These are phyloP conservation scores for Conus canariensis DNA, from an alignment of 2,888 invertebrate genomes.

Conservation along the genomic window DNA sequence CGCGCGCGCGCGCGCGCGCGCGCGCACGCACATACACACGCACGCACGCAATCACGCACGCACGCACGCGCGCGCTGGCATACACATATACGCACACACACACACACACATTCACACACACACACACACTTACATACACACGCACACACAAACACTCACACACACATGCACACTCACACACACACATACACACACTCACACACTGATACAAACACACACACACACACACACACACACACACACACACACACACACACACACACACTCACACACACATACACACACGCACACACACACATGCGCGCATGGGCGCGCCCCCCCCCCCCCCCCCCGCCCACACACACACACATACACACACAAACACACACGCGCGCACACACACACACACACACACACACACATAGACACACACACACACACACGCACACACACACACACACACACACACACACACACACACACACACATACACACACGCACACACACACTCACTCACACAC, in stretches of 20 bases:
- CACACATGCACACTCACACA: neutral
- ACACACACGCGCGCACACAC: too few species aligned
- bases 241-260: too few species aligned
- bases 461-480: too few species aligned
- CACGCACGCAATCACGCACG: neutral
- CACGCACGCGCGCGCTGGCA: neutral
- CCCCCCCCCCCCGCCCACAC: neutral
- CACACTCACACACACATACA: too few species aligned
- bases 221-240: too few species aligned
- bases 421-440: too few species aligned
- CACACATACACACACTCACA: neutral
- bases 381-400: too few species aligned
- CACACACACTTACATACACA: neutral
- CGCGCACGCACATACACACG: neutral
- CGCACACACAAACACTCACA: neutral
- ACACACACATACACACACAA: too few species aligned
- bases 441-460: too few species aligned
- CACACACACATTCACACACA: neutral
- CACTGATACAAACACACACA: neutral
- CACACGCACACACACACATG: too few species aligned
- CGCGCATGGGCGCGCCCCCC: neutral
- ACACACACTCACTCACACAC: too few species aligned
- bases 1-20: neutral
- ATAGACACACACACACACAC: too few species aligned
- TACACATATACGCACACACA: neutral